These are phyloP conservation scores for Neosalanx taihuensis DNA, from an alignment of 2,797 vertebrate species.

Conservation along the genomic window DNA sequence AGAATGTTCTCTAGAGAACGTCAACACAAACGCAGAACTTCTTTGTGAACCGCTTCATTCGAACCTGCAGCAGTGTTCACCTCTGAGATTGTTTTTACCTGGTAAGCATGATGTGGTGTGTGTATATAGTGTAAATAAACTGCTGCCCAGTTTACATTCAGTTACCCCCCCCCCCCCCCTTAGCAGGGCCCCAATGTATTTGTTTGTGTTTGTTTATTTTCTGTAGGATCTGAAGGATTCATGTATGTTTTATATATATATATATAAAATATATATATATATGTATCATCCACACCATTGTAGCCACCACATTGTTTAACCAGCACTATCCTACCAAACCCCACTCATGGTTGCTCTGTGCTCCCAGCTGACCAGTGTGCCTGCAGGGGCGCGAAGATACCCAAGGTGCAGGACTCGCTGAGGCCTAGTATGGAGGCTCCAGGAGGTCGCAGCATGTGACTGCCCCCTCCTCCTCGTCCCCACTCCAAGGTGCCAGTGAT, in stretches of 20 bases:
- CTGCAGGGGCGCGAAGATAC: slow-evolving; percentile 57
- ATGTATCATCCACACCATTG: background rate
- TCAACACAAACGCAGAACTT: no score
- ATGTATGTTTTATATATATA: no score
- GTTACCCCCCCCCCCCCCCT: background rate
- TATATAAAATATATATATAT: no score
- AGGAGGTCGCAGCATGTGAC: slow-evolving; percentile 46
- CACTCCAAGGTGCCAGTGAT: slow-evolving; percentile 73
- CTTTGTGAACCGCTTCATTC: background rate
- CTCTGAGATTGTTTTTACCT: background rate
- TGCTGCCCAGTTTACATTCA: background rate
- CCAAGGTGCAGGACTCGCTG: slow-evolving; percentile 48
- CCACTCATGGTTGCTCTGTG: slow-evolving; percentile 46
- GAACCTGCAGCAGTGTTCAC: background rate
- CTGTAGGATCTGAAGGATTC: no score
- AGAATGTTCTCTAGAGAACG: slow-evolving; percentile 4
- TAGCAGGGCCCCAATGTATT: no score
- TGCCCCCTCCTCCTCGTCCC: slow-evolving; percentile 36
- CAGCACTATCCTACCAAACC: slow-evolving; percentile 46
- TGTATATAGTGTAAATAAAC: background rate
- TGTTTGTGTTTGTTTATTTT: no score
- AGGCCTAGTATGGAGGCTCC: slow-evolving; percentile 33
- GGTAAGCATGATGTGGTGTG: background rate
- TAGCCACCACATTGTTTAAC: slow-evolving; percentile 38
- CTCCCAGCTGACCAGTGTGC: slow-evolving; percentile 66